phyloP scores from a whole-genome alignment of 2,888 invertebrate species.

The Drosophila setosimentum region DNA sequence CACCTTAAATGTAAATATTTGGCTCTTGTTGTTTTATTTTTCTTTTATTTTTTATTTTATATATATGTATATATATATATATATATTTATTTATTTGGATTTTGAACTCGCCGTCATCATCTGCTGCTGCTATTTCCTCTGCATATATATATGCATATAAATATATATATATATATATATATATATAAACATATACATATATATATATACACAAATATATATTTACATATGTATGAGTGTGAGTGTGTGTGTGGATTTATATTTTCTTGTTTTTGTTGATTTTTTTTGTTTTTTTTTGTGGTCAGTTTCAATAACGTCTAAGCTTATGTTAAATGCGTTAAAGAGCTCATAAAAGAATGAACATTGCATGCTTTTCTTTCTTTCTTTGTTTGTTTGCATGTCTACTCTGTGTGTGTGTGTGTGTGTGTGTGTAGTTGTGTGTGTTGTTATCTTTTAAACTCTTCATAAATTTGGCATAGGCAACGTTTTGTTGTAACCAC shows the following conservation, averaged over 20 bases:
- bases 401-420: slow-evolving; percentile 9
- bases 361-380: slow-evolving; percentile 25
- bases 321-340: slow-evolving; percentile 57
- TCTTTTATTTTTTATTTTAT: background rate
- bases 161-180: background rate
- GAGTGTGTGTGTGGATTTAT: slow-evolving; percentile 11
- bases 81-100: slow-evolving; percentile 49
- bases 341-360: slow-evolving; percentile 47
- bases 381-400: slow-evolving; percentile 1
- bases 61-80: background rate
- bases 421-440: too few species aligned
- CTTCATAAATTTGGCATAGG: slow-evolving; percentile 62
- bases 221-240: background rate
- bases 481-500: slow-evolving; percentile 59
- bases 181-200: background rate
- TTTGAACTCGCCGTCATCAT: slow-evolving; percentile 33
- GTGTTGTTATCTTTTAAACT: slow-evolving; percentile 9
- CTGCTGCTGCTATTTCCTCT: slow-evolving; percentile 10
- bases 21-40: slow-evolving; percentile 72
- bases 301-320: slow-evolving; percentile 33
- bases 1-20: slow-evolving; percentile 81
- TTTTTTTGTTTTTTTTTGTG: background rate
- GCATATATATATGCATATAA: background rate
- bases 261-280: slow-evolving; percentile 2
- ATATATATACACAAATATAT: background rate